A percentile compares a stretch with the other conserved stretches of the same genome.
These are phyloP conservation scores for Epinotia brunnichana DNA, from an alignment of 2,888 invertebrate species.

Conservation along the genomic window DNA sequence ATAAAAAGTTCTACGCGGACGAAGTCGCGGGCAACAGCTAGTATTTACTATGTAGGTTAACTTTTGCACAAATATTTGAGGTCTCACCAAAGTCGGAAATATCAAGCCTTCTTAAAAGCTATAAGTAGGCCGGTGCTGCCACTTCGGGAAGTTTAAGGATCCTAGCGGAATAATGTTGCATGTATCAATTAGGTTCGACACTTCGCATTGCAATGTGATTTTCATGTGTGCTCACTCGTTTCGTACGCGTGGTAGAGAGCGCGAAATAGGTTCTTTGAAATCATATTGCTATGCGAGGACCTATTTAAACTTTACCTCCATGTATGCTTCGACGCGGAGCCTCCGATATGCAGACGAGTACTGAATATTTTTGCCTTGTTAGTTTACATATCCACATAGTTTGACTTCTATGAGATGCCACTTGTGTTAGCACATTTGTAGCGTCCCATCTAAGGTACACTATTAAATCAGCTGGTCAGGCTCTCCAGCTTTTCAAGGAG, in stretches of 20 bases:
- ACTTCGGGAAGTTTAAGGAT: slow-evolving; percentile 20
- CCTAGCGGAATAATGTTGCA: slow-evolving; percentile 16
- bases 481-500: too few relatives aligned
- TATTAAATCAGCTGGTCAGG: too few relatives aligned
- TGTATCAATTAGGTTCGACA: background rate
- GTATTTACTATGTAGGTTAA: slow-evolving; percentile 3
- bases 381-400: background rate
- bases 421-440: too few relatives aligned
- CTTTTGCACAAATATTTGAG: slow-evolving; percentile 17
- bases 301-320: background rate
- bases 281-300: background rate
- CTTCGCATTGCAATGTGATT: background rate
- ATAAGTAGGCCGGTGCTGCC: slow-evolving; percentile 19
- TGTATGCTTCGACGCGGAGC: slow-evolving; percentile 9
- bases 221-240: background rate
- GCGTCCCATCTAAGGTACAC: too few relatives aligned
- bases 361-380: slow-evolving; percentile 15
- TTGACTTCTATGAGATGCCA: too few relatives aligned
- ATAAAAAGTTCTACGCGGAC: too few relatives aligned
- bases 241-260: background rate
- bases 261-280: background rate
- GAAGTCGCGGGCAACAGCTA: too few relatives aligned
- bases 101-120: slow-evolving; percentile 24
- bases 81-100: slow-evolving; percentile 7
- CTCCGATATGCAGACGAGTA: slow-evolving; percentile 4